phyloP scores from a whole-genome alignment of 2,113 vertebrate genomes.

The Grantiella picta region DNA sequence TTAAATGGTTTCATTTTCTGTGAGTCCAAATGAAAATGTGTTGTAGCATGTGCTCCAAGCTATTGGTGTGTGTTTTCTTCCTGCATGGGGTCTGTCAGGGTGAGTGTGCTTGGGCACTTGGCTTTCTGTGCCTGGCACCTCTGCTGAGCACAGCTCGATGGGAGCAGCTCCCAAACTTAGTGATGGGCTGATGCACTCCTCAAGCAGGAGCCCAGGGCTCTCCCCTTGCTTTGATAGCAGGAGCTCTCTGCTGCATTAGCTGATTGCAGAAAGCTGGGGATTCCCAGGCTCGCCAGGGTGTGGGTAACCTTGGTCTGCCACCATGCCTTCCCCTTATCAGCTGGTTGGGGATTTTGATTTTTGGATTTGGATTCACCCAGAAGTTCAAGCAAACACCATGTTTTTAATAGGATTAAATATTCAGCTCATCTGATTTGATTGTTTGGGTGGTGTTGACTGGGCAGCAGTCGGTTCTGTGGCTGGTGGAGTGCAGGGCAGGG shows the following conservation, averaged over 20 bases:
- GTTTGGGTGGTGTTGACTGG: accelerated
- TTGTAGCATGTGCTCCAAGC: neutral
- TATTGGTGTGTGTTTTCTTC: accelerated
- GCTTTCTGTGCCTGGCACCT: accelerated
- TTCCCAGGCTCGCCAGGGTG: accelerated
- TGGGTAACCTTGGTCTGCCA: neutral
- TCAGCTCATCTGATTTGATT: accelerated
- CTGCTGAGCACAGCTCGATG: neutral
- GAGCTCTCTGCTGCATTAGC: neutral
- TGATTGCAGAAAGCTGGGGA: neutral
- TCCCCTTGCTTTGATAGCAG: neutral
- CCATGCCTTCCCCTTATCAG: neutral
- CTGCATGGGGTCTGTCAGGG: accelerated
- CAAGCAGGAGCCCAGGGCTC: neutral
- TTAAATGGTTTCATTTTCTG: neutral
- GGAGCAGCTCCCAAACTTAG: neutral
- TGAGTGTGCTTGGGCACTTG: neutral
- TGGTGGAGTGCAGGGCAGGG: neutral
- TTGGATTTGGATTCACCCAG: neutral
- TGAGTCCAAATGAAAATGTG: neutral
- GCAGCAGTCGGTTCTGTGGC: neutral
- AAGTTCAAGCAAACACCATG: neutral
- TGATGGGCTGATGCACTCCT: neutral
- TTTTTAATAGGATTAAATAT: neutral
- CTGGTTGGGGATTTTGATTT: neutral